phyloP scores from a whole-genome alignment of 2,113 vertebrate species.

The Orthonyx spaldingii region DNA sequence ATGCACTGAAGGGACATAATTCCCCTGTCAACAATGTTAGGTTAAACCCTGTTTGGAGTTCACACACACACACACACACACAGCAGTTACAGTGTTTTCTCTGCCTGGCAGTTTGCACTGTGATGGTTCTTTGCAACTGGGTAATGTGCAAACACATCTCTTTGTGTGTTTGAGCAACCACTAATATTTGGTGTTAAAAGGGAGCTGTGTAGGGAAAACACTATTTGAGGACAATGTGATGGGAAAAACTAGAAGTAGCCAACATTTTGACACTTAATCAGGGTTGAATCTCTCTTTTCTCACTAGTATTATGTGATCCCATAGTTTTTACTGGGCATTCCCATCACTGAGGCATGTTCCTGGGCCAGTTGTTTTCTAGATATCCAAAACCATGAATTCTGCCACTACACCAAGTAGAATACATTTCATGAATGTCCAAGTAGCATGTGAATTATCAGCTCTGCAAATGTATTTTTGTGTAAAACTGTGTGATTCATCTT shows the following conservation, averaged over 20 bases:
- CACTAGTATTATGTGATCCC: not conserved
- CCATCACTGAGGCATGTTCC: not conserved
- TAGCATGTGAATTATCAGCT: conserved; percentile 52
- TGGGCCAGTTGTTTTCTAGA: conserved; percentile 2
- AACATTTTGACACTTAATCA: not conserved
- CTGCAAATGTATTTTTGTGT: conserved; percentile 23
- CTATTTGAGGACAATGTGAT: not conserved
- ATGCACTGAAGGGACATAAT: conserved; percentile 19
- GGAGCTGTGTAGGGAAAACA: not conserved
- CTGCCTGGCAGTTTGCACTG: not conserved
- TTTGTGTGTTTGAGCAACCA: not conserved
- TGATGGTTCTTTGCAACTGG: not conserved
- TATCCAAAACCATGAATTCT: not conserved
- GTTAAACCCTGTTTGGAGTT: conserved; percentile 37
- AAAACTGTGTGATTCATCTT: conserved; percentile 21
- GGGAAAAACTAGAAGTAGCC: not conserved
- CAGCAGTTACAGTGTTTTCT: conserved; percentile 18
- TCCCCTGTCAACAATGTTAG: conserved; percentile 24
- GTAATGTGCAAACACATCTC: not conserved
- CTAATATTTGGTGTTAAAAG: conserved; percentile 11
- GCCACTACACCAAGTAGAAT: not conserved
- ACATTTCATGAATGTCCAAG: conserved; percentile 17
- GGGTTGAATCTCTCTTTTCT: not conserved
- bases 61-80: not conserved
- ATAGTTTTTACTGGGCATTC: not conserved